These are phyloP conservation scores for Rhagoletis zephyria DNA, from an alignment of 1,140 invertebrate genomes.

Conservation along the genomic window DNA sequence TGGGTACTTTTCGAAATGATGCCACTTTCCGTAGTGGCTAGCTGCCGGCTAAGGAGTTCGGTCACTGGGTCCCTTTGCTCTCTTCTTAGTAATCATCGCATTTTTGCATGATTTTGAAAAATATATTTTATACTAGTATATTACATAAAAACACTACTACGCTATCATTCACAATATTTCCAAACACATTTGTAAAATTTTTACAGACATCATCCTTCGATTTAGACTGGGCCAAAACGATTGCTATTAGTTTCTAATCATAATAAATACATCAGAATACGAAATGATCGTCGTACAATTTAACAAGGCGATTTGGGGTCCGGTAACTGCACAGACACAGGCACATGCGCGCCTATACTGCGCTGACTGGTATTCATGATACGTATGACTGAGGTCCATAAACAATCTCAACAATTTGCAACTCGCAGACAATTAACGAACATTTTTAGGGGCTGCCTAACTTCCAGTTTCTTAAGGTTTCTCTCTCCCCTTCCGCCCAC, in stretches of 20 bases:
- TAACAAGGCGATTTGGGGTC: constrained; percentile 14
- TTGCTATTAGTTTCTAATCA: not conserved
- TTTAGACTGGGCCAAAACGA: not conserved
- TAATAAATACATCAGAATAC: not conserved
- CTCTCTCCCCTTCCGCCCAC: constrained; percentile 21
- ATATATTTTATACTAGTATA: constrained; percentile 42
- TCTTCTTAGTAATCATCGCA: constrained; percentile 9
- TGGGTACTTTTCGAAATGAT: not conserved
- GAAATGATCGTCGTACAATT: constrained; percentile 29
- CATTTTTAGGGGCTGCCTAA: not conserved
- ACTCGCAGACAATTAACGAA: not conserved
- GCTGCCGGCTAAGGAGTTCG: not conserved
- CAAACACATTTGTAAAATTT: constrained; percentile 45
- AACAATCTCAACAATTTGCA: not conserved
- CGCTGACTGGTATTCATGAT: not conserved
- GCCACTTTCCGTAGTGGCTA: constrained; percentile 2
- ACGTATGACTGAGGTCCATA: not conserved
- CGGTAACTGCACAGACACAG: not conserved
- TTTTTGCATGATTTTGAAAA: constrained; percentile 49
- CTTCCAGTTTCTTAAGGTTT: constrained; percentile 30
- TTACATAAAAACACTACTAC: constrained; percentile 43
- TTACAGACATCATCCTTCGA: not conserved
- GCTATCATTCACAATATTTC: constrained; percentile 42
- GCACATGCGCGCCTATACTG: too few species aligned
- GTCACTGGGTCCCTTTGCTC: too few species aligned